Conservation (phyloP, 2,113 vertebrate species). For the Heterocephalus glaber region DNA sequence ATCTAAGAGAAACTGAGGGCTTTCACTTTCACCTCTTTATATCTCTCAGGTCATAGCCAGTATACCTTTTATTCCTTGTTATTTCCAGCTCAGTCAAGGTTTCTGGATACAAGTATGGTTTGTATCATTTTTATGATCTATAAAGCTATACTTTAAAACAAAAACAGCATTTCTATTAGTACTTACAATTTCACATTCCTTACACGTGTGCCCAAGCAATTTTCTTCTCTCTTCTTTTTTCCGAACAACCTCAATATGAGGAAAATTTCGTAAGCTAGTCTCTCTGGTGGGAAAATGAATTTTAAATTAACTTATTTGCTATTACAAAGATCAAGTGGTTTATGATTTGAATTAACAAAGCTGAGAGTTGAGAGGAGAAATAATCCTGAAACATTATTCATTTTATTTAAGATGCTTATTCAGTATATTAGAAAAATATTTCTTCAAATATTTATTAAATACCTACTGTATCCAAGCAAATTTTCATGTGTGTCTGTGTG, state of each 20-base stretch:
- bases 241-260: slow-evolving; percentile 94
- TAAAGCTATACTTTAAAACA: slow-evolving; percentile 21
- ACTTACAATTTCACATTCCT: slow-evolving; percentile 97
- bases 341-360: slow-evolving; percentile 50
- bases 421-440: slow-evolving; percentile 31
- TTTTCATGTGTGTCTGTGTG: slow-evolving; percentile 1
- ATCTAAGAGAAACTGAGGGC: background rate
- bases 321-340: slow-evolving; percentile 16
- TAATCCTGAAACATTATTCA: slow-evolving; percentile 39
- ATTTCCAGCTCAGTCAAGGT: background rate
- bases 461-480: background rate
- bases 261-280: slow-evolving; percentile 86
- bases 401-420: slow-evolving; percentile 50
- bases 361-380: slow-evolving; percentile 33
- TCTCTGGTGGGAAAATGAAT: slow-evolving; percentile 80
- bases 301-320: slow-evolving; percentile 54
- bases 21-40: background rate
- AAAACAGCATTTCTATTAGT: slow-evolving; percentile 38
- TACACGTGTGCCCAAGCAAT: slow-evolving; percentile 95
- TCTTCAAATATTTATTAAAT: slow-evolving; percentile 52
- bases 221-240: slow-evolving; percentile 97
- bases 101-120: slow-evolving; percentile 14
- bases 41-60: background rate
- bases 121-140: background rate
- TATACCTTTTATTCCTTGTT: background rate